Evolutionary conservation across 64 coral and sea anemone genomes (phyloP).

Genomic region (Orbicella faveolata): DNA sequence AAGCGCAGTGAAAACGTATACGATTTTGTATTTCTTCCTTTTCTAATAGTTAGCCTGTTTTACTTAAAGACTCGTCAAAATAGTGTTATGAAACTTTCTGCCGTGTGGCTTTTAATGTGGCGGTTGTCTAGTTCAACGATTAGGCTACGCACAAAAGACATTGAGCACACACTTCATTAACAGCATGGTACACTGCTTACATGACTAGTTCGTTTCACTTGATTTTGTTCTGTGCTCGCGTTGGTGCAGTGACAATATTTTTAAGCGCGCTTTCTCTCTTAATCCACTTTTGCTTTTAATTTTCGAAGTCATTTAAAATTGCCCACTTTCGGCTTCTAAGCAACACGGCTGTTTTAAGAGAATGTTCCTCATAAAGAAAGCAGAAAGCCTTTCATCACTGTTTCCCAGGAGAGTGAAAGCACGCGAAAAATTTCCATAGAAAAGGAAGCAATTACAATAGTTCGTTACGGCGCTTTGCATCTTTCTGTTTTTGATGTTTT

Average conservation of each 20-base stretch:
- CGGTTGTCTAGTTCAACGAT: too few relatives aligned
- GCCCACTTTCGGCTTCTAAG: background rate
- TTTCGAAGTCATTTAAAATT: background rate
- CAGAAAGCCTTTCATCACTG: background rate
- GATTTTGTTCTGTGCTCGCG: too few relatives aligned
- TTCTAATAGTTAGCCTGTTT: too few relatives aligned
- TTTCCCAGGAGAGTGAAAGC: slow-evolving; percentile 30
- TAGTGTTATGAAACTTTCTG: background rate
- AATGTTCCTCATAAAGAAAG: slow-evolving; percentile 16
- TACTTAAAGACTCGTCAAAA: too few relatives aligned
- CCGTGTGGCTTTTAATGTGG: too few relatives aligned
- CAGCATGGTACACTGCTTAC: too few relatives aligned
- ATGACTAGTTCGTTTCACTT: too few relatives aligned
- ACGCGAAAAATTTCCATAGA: slow-evolving; percentile 23
- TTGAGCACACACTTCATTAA: too few relatives aligned
- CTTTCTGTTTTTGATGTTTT: background rate
- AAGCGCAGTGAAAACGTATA: too few relatives aligned
- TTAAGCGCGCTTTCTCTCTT: background rate
- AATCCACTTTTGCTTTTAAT: background rate
- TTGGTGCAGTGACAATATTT: background rate
- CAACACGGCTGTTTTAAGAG: background rate
- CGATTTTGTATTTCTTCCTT: too few relatives aligned
- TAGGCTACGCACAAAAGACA: too few relatives aligned
- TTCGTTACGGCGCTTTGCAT: slow-evolving; percentile 10
- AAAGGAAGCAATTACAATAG: slow-evolving; percentile 1